phyloP scores from a whole-genome alignment of 1,140 invertebrate genomes.

The Bombus pascuorum region DNA sequence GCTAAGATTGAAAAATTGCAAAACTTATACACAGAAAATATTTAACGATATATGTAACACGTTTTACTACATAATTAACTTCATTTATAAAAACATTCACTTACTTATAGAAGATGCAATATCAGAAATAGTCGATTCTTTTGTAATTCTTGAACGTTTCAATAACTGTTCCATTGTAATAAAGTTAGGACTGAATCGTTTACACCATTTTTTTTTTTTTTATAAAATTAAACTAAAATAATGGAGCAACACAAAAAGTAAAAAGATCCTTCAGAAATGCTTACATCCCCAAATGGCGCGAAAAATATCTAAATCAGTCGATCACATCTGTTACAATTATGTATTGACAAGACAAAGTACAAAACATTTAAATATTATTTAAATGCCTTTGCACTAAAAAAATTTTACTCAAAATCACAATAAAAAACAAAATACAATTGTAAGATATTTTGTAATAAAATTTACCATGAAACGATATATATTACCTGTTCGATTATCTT shows the following conservation, averaged over 20 bases:
- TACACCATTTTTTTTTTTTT: neutral
- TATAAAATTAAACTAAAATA: neutral
- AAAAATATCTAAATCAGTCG: neutral
- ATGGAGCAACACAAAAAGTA: neutral
- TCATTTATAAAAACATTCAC: conserved; percentile 27
- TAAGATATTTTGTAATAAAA: neutral
- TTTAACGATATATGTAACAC: neutral
- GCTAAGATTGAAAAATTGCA: neutral
- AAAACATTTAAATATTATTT: neutral
- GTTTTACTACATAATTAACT: neutral
- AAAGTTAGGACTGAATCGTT: neutral
- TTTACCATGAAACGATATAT: neutral
- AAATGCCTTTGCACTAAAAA: no score
- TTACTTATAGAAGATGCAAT: conserved; percentile 56
- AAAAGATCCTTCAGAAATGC: neutral
- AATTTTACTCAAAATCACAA: neutral
- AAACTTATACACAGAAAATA: neutral
- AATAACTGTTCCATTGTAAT: conserved; percentile 17
- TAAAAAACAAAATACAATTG: neutral
- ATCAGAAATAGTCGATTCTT: conserved; percentile 44
- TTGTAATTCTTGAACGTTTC: conserved; percentile 45
- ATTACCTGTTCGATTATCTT: conserved; percentile 11
- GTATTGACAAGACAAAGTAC: neutral
- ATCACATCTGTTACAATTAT: neutral
- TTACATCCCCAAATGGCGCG: neutral